These are phyloP conservation scores for Glomeris maerens DNA, from an alignment of 1,140 invertebrate genomes.

Conservation along the genomic window DNA sequence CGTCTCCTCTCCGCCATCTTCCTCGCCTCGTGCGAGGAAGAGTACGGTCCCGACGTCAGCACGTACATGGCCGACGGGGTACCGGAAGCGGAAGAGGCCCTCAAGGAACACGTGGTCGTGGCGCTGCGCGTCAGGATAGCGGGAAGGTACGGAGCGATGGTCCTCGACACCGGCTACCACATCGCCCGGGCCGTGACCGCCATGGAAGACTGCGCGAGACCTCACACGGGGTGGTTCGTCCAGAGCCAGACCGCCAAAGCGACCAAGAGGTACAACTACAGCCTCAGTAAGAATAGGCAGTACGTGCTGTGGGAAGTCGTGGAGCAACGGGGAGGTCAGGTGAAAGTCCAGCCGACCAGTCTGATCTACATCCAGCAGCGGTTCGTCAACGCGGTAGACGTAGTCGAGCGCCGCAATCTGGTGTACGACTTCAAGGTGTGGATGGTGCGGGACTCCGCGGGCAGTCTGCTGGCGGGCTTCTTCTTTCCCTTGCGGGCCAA, in stretches of 20 bases:
- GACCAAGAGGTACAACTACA: constrained; percentile 68
- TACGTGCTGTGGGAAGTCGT: constrained; percentile 73
- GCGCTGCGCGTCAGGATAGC: constrained; percentile 56
- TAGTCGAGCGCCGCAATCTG: constrained; percentile 73
- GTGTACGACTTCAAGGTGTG: constrained; percentile 75
- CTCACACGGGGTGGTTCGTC: constrained; percentile 75
- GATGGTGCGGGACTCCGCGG: constrained; percentile 60
- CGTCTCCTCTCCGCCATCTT: constrained; percentile 48
- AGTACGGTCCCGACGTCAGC: constrained; percentile 23
- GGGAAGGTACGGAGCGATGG: constrained; percentile 53
- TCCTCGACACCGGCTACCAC: constrained; percentile 81
- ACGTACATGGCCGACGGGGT: constrained; percentile 18
- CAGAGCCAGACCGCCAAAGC: constrained; percentile 55
- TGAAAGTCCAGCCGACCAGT: constrained; percentile 29
- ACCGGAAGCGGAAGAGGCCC: constrained; percentile 29
- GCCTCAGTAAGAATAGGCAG: constrained; percentile 44
- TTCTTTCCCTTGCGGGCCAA: constrained; percentile 52
- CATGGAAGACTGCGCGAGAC: constrained; percentile 66
- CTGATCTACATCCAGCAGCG: constrained; percentile 60
- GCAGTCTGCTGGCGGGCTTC: constrained; percentile 60
- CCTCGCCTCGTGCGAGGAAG: constrained; percentile 76
- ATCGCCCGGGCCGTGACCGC: constrained; percentile 67
- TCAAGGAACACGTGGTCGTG: constrained; percentile 80
- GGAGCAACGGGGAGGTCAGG: constrained; percentile 19
- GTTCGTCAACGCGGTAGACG: constrained; percentile 63